These are phyloP conservation scores for Hexactinellida sp. DNA, from an alignment of 37 sponge, comb jelly and placozoan species.

Conservation along the genomic window DNA sequence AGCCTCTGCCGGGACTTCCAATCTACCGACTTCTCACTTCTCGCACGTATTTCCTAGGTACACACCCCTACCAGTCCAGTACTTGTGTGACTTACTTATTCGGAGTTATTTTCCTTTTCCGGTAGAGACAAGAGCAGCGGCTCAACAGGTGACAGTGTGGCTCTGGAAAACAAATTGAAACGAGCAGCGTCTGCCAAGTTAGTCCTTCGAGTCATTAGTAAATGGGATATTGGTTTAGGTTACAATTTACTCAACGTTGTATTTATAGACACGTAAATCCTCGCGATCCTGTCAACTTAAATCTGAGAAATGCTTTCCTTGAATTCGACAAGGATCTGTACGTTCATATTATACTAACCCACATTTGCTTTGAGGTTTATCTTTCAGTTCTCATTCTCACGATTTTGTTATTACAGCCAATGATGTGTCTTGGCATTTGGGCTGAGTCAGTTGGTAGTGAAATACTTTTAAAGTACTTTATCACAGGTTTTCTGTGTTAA, in stretches of 20 bases:
- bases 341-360: not conserved
- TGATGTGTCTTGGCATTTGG: constrained; percentile 9
- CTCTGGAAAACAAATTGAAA: not conserved
- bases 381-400: constrained; percentile 32
- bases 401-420: constrained; percentile 3
- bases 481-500: constrained; percentile 13
- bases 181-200: not conserved
- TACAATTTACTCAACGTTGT: not conserved
- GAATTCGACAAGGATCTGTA: constrained; percentile 64
- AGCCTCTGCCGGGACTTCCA: not conserved
- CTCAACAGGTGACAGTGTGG: not conserved
- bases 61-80: not conserved
- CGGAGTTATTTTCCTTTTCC: not conserved
- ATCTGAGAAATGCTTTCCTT: constrained; percentile 62
- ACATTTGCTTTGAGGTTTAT: not conserved
- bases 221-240: no score
- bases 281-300: constrained; percentile 59
- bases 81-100: not conserved
- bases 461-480: not conserved
- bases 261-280: constrained; percentile 32
- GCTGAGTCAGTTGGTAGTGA: not conserved
- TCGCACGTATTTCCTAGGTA: not conserved
- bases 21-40: not conserved
- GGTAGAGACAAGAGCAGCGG: not conserved
- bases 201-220: no score